A percentile compares a stretch with the other conserved stretches of the same genome.
Conservation (phyloP, 2,888 invertebrate genomes). For the Sisyra terminalis region DNA sequence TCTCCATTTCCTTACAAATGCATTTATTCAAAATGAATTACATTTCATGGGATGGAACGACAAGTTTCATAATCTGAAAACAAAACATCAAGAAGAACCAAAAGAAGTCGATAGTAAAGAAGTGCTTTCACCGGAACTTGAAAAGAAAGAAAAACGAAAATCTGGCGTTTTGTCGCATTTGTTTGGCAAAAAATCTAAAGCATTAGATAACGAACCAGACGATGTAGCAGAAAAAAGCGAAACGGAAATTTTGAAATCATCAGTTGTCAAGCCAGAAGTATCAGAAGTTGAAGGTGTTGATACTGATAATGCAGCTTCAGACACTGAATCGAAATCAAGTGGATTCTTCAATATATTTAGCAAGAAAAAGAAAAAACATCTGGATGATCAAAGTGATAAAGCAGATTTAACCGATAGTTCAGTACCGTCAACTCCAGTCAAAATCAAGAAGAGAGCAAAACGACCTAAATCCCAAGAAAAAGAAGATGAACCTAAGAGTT, state of each 20-base stretch:
- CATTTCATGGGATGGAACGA: slow-evolving; percentile 19
- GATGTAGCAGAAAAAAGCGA: slow-evolving; percentile 4
- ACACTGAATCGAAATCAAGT: slow-evolving; percentile 14
- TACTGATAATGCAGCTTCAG: slow-evolving; percentile 9
- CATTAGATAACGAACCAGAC: background rate
- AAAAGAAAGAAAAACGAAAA: too few species aligned
- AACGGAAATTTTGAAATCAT: slow-evolving; percentile 4
- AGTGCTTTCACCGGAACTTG: background rate
- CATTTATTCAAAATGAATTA: slow-evolving; percentile 22
- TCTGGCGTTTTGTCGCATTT: too few species aligned
- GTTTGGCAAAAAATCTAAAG: too few species aligned
- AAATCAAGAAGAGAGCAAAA: background rate
- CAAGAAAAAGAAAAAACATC: slow-evolving; percentile 4
- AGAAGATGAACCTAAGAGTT: too few species aligned
- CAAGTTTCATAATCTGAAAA: slow-evolving; percentile 14
- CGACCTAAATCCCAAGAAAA: background rate
- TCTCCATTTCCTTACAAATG: slow-evolving; percentile 17
- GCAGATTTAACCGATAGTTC: background rate
- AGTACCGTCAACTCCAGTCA: background rate
- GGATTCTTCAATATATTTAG: slow-evolving; percentile 15
- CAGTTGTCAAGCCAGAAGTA: background rate
- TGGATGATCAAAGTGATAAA: background rate
- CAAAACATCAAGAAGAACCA: slow-evolving; percentile 11
- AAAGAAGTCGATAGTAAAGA: background rate
- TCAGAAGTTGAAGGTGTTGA: slow-evolving; percentile 7